Evolutionary conservation across 2,888 invertebrate genomes (phyloP).

Genomic region (Chrysolina americana): DNA sequence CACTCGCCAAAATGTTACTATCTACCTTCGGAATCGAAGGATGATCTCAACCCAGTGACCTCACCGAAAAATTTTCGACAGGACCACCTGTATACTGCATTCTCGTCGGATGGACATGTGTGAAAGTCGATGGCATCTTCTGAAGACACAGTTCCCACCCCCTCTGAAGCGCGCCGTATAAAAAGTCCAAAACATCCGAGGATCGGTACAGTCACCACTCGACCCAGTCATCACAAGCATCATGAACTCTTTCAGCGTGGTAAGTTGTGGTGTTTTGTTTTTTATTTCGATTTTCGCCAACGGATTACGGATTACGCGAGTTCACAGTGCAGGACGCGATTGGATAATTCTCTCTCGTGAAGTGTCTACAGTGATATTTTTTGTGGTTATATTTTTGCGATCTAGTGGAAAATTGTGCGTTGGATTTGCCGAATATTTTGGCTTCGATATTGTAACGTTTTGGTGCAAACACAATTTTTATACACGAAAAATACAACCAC

Average conservation of each 20-base stretch:
- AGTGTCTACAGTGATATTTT: conserved; percentile 44
- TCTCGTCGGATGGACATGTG: conserved; percentile 41
- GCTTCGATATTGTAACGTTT: not conserved
- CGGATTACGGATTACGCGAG: conserved; percentile 57
- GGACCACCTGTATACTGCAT: conserved; percentile 41
- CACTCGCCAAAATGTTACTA: not conserved
- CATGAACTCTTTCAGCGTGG: conserved; percentile 71
- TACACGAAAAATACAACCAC: conserved; percentile 13
- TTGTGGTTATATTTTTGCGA: conserved; percentile 44
- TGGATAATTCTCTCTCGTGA: conserved; percentile 70
- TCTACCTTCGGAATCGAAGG: not conserved
- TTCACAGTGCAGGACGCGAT: conserved; percentile 40
- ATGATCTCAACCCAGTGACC: conserved; percentile 47
- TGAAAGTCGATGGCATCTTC: conserved; percentile 55
- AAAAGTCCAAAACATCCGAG: conserved; percentile 60
- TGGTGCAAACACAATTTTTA: not conserved
- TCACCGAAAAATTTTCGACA: conserved; percentile 48
- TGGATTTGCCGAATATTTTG: conserved; percentile 10
- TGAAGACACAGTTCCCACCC: conserved; percentile 64
- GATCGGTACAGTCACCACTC: conserved; percentile 67
- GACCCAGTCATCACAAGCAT: conserved; percentile 68
- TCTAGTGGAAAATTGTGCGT: not conserved
- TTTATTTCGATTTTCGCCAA: conserved; percentile 34
- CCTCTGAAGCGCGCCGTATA: conserved; percentile 62
- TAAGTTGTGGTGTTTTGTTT: conserved; percentile 61